Evolutionary conservation across 2,888 invertebrate species (phyloP).

Genomic region (Heliconius ethilla): DNA sequence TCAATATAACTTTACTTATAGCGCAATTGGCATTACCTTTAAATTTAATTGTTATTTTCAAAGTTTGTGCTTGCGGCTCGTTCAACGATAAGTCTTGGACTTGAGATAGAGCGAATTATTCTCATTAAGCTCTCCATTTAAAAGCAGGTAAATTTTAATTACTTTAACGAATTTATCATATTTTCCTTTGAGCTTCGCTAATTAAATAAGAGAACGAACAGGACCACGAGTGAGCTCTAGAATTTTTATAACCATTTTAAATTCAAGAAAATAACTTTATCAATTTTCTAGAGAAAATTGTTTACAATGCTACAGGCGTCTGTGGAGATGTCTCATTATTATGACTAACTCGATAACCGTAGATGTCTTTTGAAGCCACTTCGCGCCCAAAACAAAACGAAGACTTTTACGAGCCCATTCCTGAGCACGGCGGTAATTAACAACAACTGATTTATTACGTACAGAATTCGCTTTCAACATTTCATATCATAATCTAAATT

Average conservation of each 20-base stretch:
- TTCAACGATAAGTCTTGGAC: conserved; percentile 55
- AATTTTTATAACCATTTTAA: conserved; percentile 68
- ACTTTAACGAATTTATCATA: conserved; percentile 72
- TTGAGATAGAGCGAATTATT: conserved; percentile 63
- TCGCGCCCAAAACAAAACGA: conserved; percentile 63
- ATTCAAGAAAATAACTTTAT: conserved; percentile 56
- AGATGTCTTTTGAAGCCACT: conserved; percentile 66
- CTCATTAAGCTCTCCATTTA: conserved; percentile 71
- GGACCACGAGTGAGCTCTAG: conserved; percentile 54
- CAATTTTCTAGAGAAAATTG: conserved; percentile 55
- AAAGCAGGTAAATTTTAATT: conserved; percentile 77
- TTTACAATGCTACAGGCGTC: conserved; percentile 43
- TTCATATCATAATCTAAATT: conserved; percentile 76
- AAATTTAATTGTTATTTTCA: conserved; percentile 43
- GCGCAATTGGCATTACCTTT: conserved; percentile 33
- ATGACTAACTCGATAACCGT: conserved; percentile 60
- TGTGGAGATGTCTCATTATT: conserved; percentile 56
- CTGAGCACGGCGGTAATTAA: conserved; percentile 67
- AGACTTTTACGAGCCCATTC: conserved; percentile 64
- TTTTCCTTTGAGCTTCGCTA: conserved; percentile 69
- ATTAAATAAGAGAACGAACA: conserved; percentile 66
- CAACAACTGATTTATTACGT: conserved; percentile 74
- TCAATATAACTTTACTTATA: conserved; percentile 28
- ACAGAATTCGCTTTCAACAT: conserved; percentile 74
- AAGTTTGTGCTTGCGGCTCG: conserved; percentile 42